Base-by-base conservation (phyloP, 2,797 vertebrate genomes). In the Spondyliosoma cantharus region DNA sequence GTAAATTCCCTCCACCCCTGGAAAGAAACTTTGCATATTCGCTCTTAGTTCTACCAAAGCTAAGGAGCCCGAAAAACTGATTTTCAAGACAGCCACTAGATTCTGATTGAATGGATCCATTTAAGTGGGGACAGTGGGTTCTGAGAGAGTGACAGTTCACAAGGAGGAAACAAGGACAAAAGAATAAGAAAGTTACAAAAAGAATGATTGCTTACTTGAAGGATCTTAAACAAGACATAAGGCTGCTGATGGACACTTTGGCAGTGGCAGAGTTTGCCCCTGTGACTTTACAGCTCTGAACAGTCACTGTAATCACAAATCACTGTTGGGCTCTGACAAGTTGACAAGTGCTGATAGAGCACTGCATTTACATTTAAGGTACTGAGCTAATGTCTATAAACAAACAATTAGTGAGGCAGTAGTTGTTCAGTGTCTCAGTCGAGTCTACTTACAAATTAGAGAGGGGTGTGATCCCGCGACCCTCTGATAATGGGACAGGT, bases 241-340 rank as follows among this genome's bases (percentile, higher is more conserved):
- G 42, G 62, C 50, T 42, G 37, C 4, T 90, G 80, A 86, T 73
- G 64, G 82, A 84, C 80, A 86, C 71, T 56, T 72, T 77, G 71
- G 65, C 80, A 76, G 59, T 52, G 49, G 27, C 50, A 53, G 49
- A 24, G 57, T 45, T 66, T 53, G 63, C 45, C 82, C 70, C 16
- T 6, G 1, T 78, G 70, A 88, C 84, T 81, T 86, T 46, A 76
- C 50, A 70, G 71, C 76, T 65, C 49, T 24, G 54, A 71, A 74
- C 76, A 60, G 61, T 66, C 24, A 0, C 70, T 83, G 37, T 42
- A 66, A 71, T 68, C 69, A 74, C 65, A 78, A 50, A 83, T 58
- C 46, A 71, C 54, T 14, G 3, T n/a, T 20, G 53, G 3, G 43
- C 43, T 58, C 43, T 45, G 72, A 77, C 65, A 46, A 57, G 27